Percentiles rank a stretch among this genome's conserved stretches.
Evolutionary conservation across 1,140 invertebrate genomes (phyloP).

Genomic region (Lycorma delicatula): DNA sequence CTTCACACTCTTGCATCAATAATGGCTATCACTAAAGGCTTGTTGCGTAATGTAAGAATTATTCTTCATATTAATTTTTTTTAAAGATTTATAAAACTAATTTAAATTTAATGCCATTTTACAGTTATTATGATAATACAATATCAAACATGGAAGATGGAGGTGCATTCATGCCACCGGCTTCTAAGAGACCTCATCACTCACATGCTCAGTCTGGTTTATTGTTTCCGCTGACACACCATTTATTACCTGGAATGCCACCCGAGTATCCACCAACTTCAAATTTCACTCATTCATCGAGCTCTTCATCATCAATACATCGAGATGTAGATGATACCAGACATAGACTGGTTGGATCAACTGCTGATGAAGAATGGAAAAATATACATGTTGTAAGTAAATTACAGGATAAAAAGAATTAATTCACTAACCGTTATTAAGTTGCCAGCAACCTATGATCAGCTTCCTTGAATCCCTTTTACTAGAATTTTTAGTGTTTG

Average conservation of each 20-base stretch:
- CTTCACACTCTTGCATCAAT: too few relatives aligned
- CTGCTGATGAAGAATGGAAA: slow-evolving; percentile 69
- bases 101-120: slow-evolving; percentile 11
- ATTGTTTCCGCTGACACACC: slow-evolving; percentile 12
- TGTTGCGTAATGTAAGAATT: too few relatives aligned
- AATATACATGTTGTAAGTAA: slow-evolving; percentile 70
- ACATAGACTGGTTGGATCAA: slow-evolving; percentile 28
- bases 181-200: not conserved
- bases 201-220: not conserved
- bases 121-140: slow-evolving; percentile 44
- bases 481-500: too few relatives aligned
- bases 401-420: too few relatives aligned
- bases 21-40: too few relatives aligned
- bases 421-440: too few relatives aligned
- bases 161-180: not conserved
- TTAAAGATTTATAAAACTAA: too few relatives aligned
- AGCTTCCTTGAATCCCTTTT: too few relatives aligned
- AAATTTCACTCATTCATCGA: slow-evolving; percentile 29
- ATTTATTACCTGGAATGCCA: not conserved
- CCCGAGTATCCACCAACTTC: slow-evolving; percentile 2
- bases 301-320: slow-evolving; percentile 17
- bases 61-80: too few relatives aligned
- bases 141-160: slow-evolving; percentile 10
- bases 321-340: slow-evolving; percentile 29
- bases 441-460: too few relatives aligned